A percentile compares a stretch with the other conserved stretches of the same genome.
These are phyloP conservation scores for Macropus fuliginosus DNA, from an alignment of 2,797 vertebrate genomes.

Conservation along the genomic window DNA sequence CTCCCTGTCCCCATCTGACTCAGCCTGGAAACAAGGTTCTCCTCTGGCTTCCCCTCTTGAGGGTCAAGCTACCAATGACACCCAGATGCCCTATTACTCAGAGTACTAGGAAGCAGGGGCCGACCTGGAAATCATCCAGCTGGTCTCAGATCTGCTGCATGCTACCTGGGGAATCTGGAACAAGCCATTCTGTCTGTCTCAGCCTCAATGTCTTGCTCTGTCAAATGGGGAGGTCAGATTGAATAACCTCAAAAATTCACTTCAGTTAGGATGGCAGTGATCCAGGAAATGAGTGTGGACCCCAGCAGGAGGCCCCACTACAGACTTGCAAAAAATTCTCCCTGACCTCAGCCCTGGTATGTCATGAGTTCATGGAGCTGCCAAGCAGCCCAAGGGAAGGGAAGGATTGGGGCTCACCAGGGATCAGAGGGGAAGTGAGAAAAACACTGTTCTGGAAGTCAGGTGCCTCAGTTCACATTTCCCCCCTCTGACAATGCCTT, in stretches of 20 bases:
- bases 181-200: background rate
- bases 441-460: background rate
- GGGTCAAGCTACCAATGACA: background rate
- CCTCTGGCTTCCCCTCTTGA: background rate
- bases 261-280: background rate
- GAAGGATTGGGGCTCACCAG: background rate
- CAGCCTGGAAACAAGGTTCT: background rate
- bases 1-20: background rate
- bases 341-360: background rate
- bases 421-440: background rate
- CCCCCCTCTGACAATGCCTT: background rate
- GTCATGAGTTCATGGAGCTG: background rate
- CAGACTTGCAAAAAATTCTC: background rate
- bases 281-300: too few relatives aligned
- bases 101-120: background rate
- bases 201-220: background rate
- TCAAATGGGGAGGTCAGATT: background rate
- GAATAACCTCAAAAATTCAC: background rate
- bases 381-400: background rate
- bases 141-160: too few relatives aligned
- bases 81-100: too few relatives aligned
- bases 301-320: background rate
- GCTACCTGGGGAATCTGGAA: background rate
- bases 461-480: background rate
- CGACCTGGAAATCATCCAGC: too few relatives aligned